A percentile compares a stretch with the other conserved stretches of the same genome.
Evolutionary conservation across 2,797 vertebrate genomes (phyloP).

Genomic region (Buphagus erythrorhynchus): DNA sequence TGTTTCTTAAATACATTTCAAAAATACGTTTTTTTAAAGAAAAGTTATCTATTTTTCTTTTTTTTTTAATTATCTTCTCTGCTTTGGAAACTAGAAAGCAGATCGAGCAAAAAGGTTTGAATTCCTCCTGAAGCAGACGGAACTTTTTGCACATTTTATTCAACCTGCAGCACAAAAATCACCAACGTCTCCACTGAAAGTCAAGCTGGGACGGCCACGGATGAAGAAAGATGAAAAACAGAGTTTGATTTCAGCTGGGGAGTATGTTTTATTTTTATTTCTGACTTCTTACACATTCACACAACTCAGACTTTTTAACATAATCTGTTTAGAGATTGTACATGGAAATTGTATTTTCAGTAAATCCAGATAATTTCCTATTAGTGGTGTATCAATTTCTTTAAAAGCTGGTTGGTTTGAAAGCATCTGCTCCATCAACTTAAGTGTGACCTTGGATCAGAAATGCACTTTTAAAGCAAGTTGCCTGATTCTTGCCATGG

Average conservation of each 20-base stretch:
- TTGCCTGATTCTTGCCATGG: background rate
- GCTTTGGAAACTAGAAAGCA: constrained; percentile 80
- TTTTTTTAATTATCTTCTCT: background rate
- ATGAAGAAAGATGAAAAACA: constrained; percentile 88
- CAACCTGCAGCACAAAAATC: constrained; percentile 89
- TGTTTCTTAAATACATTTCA: background rate
- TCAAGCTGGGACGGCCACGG: constrained; percentile 83
- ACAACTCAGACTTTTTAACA: background rate
- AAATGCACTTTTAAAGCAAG: background rate
- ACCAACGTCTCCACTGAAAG: constrained; percentile 85
- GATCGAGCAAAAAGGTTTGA: constrained; percentile 89
- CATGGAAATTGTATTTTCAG: background rate
- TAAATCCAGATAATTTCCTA: background rate
- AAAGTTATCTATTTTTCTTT: background rate
- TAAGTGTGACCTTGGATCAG: background rate
- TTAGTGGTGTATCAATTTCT: background rate
- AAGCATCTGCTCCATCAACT: fast-evolving
- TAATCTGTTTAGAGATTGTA: background rate
- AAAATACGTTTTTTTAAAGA: background rate
- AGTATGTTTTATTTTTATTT: constrained; percentile 78
- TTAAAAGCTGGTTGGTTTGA: background rate
- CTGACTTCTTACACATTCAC: background rate
- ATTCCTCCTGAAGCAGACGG: constrained; percentile 89
- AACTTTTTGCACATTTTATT: constrained; percentile 90
- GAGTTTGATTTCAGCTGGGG: constrained; percentile 85